Percentiles rank a stretch among this genome's conserved stretches.
Evolutionary conservation across 2,888 invertebrate species (phyloP).

Genomic region (Drosophila sordidapex): DNA sequence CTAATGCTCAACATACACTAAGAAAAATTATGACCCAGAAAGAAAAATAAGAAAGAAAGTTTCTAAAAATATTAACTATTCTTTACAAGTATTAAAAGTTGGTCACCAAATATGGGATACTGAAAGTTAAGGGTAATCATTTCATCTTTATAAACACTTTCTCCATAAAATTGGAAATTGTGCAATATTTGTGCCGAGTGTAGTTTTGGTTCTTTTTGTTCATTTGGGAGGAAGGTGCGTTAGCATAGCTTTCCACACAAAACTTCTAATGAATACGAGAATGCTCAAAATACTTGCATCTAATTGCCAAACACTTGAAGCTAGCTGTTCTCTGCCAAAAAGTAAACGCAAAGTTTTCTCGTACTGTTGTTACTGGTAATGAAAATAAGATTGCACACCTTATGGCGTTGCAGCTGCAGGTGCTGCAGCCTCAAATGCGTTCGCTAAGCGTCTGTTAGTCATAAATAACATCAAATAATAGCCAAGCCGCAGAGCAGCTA

Average conservation of each 20-base stretch:
- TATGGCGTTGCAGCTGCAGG: slow-evolving; percentile 39
- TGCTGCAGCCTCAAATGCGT: slow-evolving; percentile 42
- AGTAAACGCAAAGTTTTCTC: slow-evolving; percentile 32
- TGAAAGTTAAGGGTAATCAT: fast-evolving
- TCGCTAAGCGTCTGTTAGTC: slow-evolving; percentile 55
- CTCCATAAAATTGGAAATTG: neutral
- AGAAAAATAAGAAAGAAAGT: neutral
- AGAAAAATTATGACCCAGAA: neutral
- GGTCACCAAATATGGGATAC: neutral
- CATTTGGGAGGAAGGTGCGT: slow-evolving; percentile 4
- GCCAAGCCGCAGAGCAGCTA: slow-evolving; percentile 48
- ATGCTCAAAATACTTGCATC: slow-evolving; percentile 45
- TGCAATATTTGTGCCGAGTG: neutral
- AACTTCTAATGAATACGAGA: slow-evolving; percentile 47
- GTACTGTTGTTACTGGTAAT: slow-evolving; percentile 22
- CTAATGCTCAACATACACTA: slow-evolving; percentile 7
- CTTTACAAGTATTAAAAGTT: neutral
- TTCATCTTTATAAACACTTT: neutral
- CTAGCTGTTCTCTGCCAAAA: slow-evolving; percentile 17
- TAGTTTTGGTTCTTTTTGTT: neutral
- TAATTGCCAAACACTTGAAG: slow-evolving; percentile 60
- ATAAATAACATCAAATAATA: slow-evolving; percentile 73
- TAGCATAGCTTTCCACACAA: slow-evolving; percentile 15
- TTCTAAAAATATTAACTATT: neutral
- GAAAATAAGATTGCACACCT: slow-evolving; percentile 59